Conservation (phyloP, 1,140 invertebrate species). For the Zaprionus gabonicus region DNA sequence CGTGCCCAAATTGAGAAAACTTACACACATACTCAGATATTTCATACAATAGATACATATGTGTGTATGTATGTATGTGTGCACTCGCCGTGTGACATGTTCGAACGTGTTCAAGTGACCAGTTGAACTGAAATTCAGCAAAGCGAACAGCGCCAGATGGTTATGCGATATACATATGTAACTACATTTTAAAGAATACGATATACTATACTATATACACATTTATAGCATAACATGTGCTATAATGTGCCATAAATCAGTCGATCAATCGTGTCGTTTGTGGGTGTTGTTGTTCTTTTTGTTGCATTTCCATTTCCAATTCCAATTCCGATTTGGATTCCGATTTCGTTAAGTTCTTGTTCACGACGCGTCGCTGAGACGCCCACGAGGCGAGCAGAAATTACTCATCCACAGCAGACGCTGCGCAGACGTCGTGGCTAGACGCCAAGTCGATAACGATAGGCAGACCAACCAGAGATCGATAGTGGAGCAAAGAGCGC, state of each 20-base stretch:
- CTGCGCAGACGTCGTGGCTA: constrained; percentile 52
- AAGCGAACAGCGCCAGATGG: constrained; percentile 12
- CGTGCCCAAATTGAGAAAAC: constrained; percentile 37
- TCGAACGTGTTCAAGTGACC: constrained; percentile 35
- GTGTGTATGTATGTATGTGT: constrained; percentile 2
- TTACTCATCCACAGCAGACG: constrained; percentile 54
- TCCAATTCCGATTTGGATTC: neutral
- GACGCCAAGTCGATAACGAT: constrained; percentile 29
- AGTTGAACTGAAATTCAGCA: constrained; percentile 13
- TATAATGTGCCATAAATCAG: constrained; percentile 32
- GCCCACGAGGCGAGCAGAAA: constrained; percentile 1
- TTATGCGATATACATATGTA: neutral
- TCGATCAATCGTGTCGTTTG: constrained; percentile 22
- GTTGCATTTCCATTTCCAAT: constrained; percentile 19
- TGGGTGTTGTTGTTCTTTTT: constrained; percentile 32
- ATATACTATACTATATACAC: neutral
- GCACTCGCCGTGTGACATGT: neutral
- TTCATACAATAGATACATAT: neutral
- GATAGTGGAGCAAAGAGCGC: neutral
- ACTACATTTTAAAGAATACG: neutral
- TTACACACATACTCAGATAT: neutral
- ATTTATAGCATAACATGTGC: constrained; percentile 5
- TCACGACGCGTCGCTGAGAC: neutral
- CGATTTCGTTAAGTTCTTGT: constrained; percentile 14
- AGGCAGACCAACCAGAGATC: constrained; percentile 1